A percentile compares a stretch with the other conserved stretches of the same genome.
phyloP scores from a whole-genome alignment of 2,888 invertebrate genomes.

The Oscheius myriophilus region DNA sequence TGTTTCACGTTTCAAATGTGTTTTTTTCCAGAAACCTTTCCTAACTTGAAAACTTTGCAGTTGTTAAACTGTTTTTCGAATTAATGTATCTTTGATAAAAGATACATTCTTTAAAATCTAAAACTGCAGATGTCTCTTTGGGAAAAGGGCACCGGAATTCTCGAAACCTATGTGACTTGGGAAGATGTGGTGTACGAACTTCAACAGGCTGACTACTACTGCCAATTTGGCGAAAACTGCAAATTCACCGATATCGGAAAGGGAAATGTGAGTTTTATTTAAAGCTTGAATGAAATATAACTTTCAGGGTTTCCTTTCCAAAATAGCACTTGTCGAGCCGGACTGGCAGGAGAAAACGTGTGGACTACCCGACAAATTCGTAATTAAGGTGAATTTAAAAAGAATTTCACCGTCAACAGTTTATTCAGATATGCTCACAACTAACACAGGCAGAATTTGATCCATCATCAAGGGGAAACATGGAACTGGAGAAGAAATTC shows the following conservation, averaged over 20 bases:
- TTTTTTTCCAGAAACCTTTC: too few relatives aligned
- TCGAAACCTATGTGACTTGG: conserved; percentile 38
- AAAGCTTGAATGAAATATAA: neutral
- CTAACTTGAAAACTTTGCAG: too few relatives aligned
- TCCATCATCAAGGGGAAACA: neutral
- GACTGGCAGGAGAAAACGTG: conserved; percentile 27
- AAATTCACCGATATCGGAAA: conserved; percentile 33
- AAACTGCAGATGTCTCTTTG: neutral
- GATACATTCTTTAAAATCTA: neutral
- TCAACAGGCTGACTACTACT: neutral
- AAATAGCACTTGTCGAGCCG: conserved; percentile 30
- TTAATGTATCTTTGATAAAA: too few relatives aligned
- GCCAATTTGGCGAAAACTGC: conserved; percentile 30
- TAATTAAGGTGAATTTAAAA: conserved; percentile 28
- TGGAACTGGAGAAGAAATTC: neutral
- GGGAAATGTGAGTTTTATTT: conserved; percentile 30
- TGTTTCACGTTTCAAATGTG: too few relatives aligned
- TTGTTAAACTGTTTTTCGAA: too few relatives aligned
- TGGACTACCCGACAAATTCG: conserved; percentile 27
- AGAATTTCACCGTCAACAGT: too few relatives aligned
- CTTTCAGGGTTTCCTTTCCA: conserved; percentile 38
- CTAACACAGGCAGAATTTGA: conserved; percentile 9
- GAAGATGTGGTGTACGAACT: conserved; percentile 25
- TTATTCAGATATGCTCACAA: conserved; percentile 7
- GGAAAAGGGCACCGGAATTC: conserved; percentile 20